Conservation (phyloP, 2,888 invertebrate genomes). For the Phengaris arion region DNA sequence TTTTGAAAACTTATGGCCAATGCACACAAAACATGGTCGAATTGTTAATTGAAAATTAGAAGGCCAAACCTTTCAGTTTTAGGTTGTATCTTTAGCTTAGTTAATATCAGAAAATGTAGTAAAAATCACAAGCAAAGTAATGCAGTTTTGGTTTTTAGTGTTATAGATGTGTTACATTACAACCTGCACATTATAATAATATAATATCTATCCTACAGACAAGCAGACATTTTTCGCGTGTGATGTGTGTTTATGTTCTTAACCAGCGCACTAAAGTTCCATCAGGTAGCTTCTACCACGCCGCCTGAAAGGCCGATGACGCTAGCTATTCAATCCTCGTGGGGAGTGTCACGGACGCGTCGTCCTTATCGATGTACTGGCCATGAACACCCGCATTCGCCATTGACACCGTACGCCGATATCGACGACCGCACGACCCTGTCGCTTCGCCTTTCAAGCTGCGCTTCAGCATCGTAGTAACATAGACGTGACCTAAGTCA, state of each 20-base stretch:
- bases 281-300: constrained; percentile 46
- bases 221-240: constrained; percentile 61
- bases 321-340: background rate
- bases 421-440: constrained; percentile 20
- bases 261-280: constrained; percentile 57
- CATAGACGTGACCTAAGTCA: constrained; percentile 38
- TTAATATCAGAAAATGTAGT: background rate
- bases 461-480: constrained; percentile 43
- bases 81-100: background rate
- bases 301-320: constrained; percentile 44
- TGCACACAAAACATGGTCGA: background rate
- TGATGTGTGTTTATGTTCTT: constrained; percentile 72
- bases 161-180: too few species aligned
- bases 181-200: too few species aligned
- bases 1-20: background rate
- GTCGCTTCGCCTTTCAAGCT: constrained; percentile 37
- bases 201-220: constrained; percentile 58
- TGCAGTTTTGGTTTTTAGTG: background rate
- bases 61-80: background rate
- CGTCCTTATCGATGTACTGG: background rate
- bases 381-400: background rate
- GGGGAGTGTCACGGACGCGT: background rate
- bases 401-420: constrained; percentile 10
- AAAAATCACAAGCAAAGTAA: background rate
- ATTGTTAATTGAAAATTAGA: background rate